These are phyloP conservation scores for Sebastes fasciatus DNA, from an alignment of 2,113 vertebrate species.

Conservation along the genomic window DNA sequence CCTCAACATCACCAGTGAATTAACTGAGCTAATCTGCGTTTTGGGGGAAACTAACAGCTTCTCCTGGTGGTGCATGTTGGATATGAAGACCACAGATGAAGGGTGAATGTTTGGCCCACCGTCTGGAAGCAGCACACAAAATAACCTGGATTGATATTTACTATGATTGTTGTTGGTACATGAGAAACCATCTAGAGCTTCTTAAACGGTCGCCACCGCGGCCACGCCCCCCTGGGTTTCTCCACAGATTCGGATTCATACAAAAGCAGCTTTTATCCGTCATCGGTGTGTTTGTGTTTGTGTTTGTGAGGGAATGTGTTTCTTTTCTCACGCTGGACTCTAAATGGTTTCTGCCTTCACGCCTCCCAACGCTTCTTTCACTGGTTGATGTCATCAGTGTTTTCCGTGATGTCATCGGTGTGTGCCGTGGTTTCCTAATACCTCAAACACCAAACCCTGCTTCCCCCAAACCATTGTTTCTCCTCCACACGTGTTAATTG, in stretches of 20 bases:
- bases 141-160: background rate
- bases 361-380: constrained; percentile 49
- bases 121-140: background rate
- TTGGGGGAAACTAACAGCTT: background rate
- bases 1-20: background rate
- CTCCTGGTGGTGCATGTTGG: background rate
- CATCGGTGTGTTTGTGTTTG: constrained; percentile 49
- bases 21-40: background rate
- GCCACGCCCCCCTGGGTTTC: background rate
- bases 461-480: constrained; percentile 27
- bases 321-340: constrained; percentile 10
- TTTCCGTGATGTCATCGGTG: constrained; percentile 61
- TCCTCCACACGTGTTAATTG: constrained; percentile 55
- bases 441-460: constrained; percentile 25
- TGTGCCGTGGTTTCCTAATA: constrained; percentile 70
- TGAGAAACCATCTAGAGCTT: constrained; percentile 33
- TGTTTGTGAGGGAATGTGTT: constrained; percentile 37
- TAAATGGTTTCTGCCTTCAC: constrained; percentile 37
- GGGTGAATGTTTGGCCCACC: background rate
- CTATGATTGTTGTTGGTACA: background rate
- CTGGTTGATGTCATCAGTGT: constrained; percentile 56
- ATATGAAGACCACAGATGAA: background rate
- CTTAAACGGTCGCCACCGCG: background rate
- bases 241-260: background rate
- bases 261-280: constrained; percentile 26